These are phyloP conservation scores for Scelioninae gen. 2 DNA, from an alignment of 2,888 invertebrate genomes.

Conservation along the genomic window DNA sequence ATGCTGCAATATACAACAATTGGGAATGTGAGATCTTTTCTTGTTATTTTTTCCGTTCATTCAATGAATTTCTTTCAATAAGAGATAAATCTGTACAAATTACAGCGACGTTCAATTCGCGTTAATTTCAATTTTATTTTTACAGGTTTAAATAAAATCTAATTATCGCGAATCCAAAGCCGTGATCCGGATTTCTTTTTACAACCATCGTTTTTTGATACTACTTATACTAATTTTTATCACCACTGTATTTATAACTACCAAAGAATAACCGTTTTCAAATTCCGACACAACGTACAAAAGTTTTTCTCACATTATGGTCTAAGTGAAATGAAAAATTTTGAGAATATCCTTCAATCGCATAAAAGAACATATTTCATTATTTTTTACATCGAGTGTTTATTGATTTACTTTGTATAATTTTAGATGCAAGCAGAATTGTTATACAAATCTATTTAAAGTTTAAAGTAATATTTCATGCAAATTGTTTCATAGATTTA, in stretches of 20 bases:
- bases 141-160: not conserved
- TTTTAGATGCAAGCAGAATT: not conserved
- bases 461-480: not conserved
- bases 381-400: too few relatives aligned
- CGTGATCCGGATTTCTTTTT: constrained; percentile 2
- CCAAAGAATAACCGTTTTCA: not conserved
- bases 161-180: not conserved
- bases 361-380: not conserved
- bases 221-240: not conserved
- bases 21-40: constrained; percentile 23
- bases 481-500: constrained; percentile 4
- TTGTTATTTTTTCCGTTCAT: constrained; percentile 4
- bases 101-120: not conserved
- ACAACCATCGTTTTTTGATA: constrained; percentile 1
- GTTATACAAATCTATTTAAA: not conserved
- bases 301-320: constrained; percentile 1
- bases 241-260: not conserved
- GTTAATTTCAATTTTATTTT: too few relatives aligned
- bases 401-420: not conserved
- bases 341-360: constrained; percentile 1
- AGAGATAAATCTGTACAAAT: constrained; percentile 1
- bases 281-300: not conserved
- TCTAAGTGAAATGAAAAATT: constrained; percentile 11
- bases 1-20: constrained; percentile 10
- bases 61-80: not conserved